Percentiles rank a stretch among this genome's conserved stretches.
phyloP scores from a whole-genome alignment of 2,113 vertebrate species.

The Ciconia stormi region DNA sequence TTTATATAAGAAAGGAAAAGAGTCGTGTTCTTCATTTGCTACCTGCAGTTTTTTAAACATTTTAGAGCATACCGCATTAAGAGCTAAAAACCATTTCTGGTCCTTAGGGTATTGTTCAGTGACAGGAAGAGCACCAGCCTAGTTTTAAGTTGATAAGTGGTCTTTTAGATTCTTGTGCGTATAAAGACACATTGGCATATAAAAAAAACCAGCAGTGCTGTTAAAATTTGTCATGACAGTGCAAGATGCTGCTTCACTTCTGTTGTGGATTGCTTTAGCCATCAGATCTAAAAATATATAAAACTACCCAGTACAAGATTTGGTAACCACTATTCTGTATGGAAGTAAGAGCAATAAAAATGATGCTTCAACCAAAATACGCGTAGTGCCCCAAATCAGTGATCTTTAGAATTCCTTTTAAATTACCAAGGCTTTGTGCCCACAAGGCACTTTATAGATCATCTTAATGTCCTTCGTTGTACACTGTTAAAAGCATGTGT shows the following conservation, averaged over 20 bases:
- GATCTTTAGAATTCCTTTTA: conserved; percentile 20
- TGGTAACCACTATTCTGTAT: background rate
- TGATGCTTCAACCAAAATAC: background rate
- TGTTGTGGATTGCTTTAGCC: conserved; percentile 1
- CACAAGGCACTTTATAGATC: conserved; percentile 33
- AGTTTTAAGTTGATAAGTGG: background rate
- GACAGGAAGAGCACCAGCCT: background rate
- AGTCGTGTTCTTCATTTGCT: background rate
- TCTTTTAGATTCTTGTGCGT: background rate
- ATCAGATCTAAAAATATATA: background rate
- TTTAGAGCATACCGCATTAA: background rate
- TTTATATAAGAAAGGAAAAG: background rate
- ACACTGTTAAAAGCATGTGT: conserved; percentile 61
- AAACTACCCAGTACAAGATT: background rate
- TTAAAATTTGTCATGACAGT: background rate
- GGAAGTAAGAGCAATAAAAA: background rate
- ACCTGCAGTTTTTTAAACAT: background rate
- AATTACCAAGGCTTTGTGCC: conserved; percentile 8
- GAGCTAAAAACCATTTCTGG: background rate
- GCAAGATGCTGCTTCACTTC: conserved; percentile 9
- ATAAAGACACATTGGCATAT: background rate
- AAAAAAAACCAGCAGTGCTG: background rate
- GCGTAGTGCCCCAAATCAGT: background rate
- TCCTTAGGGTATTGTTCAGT: background rate
- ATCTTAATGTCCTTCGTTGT: conserved; percentile 43